Conservation (phyloP, 2,113 vertebrate genomes). For the Microtus richardsoni region DNA sequence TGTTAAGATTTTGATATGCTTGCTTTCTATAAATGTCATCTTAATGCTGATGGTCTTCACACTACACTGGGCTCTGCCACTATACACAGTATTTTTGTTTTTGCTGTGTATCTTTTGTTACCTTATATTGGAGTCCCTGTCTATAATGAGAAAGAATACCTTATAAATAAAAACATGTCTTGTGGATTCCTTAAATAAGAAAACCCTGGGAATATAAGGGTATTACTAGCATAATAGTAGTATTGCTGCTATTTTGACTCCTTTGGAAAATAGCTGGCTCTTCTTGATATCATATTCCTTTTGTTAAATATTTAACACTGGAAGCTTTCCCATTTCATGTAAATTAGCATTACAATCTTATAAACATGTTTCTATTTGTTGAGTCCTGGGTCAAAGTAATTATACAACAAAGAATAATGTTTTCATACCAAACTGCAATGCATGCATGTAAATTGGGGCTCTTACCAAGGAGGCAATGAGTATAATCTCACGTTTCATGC, state of each 20-base stretch:
- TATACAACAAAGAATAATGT: slow-evolving; percentile 83
- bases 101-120: neutral
- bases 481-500: slow-evolving; percentile 72
- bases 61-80: slow-evolving; percentile 32
- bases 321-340: slow-evolving; percentile 73
- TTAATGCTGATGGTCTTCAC: slow-evolving; percentile 39
- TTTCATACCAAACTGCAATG: slow-evolving; percentile 77
- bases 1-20: slow-evolving; percentile 69
- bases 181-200: slow-evolving; percentile 58
- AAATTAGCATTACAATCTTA: slow-evolving; percentile 80
- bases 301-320: slow-evolving; percentile 77
- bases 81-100: slow-evolving; percentile 27
- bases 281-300: slow-evolving; percentile 60
- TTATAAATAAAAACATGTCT: slow-evolving; percentile 10
- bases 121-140: neutral
- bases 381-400: slow-evolving; percentile 81
- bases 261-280: slow-evolving; percentile 18
- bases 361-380: slow-evolving; percentile 82
- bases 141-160: neutral
- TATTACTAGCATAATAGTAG: slow-evolving; percentile 43
- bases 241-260: slow-evolving; percentile 75
- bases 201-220: slow-evolving; percentile 54
- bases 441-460: slow-evolving; percentile 74
- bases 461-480: slow-evolving; percentile 73
- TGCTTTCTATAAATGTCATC: slow-evolving; percentile 75